Base-by-base conservation (phyloP, 2,113 vertebrate genomes). In the Petrocephalus microphthalmus region DNA sequence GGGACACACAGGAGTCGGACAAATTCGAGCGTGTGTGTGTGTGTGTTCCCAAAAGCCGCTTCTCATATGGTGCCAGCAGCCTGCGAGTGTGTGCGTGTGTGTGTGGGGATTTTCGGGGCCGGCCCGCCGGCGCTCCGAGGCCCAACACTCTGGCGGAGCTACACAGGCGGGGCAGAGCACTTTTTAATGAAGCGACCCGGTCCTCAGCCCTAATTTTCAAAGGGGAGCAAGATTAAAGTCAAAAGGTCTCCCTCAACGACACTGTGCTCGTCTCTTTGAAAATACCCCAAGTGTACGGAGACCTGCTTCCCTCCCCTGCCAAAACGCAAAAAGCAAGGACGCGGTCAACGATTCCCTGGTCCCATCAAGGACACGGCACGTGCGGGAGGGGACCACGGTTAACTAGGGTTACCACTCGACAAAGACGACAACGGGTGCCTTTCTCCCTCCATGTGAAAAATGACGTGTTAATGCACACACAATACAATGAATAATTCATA, bases 401-500 rank as follows among this genome's bases (percentile, higher is more conserved):
- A 3, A 42, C 71, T 11, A 91, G 90, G 91, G 92, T 92, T 91
- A 90, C 93, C 92, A 91, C 94, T 95, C 94, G 96, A 96, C 94
- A 29, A 37, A 29, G 91, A 92, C 25, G 33, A 85, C 94, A 95
- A 94, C 94, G 94, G 94, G 93, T 94, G 96, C 93, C 93, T 94
- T 88, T 87, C 95, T 94, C 91, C 89, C 91, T 91, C 93, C 95
- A 94, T 94, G 93, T 95, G 95, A 93, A 95, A 94, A 93, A 91
- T 89, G 93, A 37, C 6, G n/a, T 52, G 2, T 29, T n/a, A n/a
- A 92, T 91, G 93, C 93, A 93, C 93, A 92, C 95, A 98, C 96
- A 98, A 96, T 95, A 93, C 94, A 92, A 98, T 99, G 93, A 99
- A 98, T 98, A 97, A 98, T 98, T 97, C 94, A 98, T 94, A 90